Percentiles rank a stretch among this genome's conserved stretches.
Conservation (phyloP, 2,797 vertebrate genomes). For the Cephalopachus bancanus region DNA sequence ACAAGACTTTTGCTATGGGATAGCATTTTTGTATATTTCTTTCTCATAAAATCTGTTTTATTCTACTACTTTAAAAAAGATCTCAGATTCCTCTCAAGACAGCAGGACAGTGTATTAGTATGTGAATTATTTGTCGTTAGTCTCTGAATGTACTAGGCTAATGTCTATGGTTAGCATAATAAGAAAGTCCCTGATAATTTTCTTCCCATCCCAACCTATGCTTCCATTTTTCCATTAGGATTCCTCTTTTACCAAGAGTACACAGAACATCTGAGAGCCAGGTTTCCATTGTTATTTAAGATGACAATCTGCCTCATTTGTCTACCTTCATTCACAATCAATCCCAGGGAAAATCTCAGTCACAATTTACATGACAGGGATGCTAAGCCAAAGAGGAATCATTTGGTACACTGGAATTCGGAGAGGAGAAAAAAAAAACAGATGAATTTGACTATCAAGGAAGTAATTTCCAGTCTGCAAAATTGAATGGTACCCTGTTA, state of each 20-base stretch:
- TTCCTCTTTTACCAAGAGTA: conserved; percentile 15
- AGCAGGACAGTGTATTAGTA: not conserved
- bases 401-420: not conserved
- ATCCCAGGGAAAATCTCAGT: conserved; percentile 38
- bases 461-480: conserved; percentile 55
- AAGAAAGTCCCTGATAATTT: conserved; percentile 36
- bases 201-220: not conserved
- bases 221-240: conserved; percentile 20
- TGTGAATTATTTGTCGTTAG: not conserved
- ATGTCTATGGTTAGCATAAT: not conserved
- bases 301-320: conserved; percentile 52
- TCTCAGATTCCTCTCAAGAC: not conserved
- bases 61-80: not conserved
- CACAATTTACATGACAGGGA: conserved; percentile 11
- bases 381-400: conserved; percentile 52
- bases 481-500: not conserved
- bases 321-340: conserved; percentile 40
- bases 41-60: conserved; percentile 26
- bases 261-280: conserved; percentile 50
- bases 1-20: not conserved
- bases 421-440: conserved; percentile 27
- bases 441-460: conserved; percentile 9
- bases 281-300: conserved; percentile 55
- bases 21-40: conserved; percentile 2
- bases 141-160: not conserved